Percentiles rank a stretch among this genome's conserved stretches.
phyloP scores from a whole-genome alignment of 1,140 invertebrate species.

The Phenacoccus solenopsis region DNA sequence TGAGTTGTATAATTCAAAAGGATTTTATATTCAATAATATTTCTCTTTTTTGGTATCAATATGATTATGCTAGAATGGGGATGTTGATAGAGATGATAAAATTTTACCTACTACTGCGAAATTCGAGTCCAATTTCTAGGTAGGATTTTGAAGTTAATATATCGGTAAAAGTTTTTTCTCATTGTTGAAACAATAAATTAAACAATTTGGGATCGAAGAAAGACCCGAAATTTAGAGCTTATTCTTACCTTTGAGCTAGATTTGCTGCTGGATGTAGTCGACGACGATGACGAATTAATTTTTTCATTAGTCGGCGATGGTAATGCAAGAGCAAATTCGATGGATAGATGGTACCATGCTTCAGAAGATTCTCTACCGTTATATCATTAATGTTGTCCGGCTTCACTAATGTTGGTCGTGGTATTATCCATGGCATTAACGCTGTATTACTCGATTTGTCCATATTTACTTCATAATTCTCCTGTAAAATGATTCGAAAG shows the following conservation, averaged over 20 bases:
- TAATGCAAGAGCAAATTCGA: not conserved
- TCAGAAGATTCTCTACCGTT: constrained; percentile 22
- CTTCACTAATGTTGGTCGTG: constrained; percentile 4
- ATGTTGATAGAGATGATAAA: too few relatives aligned
- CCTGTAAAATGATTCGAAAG: not conserved
- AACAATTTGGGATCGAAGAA: too few relatives aligned
- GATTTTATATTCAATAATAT: too few relatives aligned
- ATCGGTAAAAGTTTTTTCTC: too few relatives aligned
- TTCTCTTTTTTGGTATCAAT: too few relatives aligned
- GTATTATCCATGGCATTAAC: constrained; percentile 1
- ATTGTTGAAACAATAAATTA: too few relatives aligned
- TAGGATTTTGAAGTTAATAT: too few relatives aligned
- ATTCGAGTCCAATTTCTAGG: too few relatives aligned
- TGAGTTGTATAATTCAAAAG: too few relatives aligned
- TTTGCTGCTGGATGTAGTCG: constrained; percentile 41
- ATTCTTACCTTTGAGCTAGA: constrained; percentile 59
- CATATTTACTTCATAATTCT: not conserved
- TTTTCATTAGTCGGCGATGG: not conserved
- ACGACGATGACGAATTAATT: constrained; percentile 28
- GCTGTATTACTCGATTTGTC: not conserved
- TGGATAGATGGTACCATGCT: not conserved
- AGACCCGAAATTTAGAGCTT: too few relatives aligned
- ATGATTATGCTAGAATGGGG: too few relatives aligned
- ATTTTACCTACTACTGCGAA: too few relatives aligned
- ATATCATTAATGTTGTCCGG: constrained; percentile 1